Conservation (phyloP, 2,888 invertebrate genomes). For the Balanococcus diminutus region DNA sequence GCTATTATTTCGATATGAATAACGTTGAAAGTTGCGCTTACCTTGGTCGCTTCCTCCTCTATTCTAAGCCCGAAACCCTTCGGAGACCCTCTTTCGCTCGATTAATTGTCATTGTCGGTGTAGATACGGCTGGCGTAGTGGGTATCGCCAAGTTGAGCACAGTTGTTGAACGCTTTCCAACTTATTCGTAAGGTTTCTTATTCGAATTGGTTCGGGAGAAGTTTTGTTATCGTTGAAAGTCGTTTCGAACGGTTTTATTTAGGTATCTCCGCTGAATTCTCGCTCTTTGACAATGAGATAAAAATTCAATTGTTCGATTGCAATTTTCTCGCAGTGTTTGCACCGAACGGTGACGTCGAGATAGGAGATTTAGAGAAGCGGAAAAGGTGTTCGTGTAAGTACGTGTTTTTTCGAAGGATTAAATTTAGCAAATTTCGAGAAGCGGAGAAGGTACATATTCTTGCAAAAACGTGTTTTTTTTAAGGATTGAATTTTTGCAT, state of each 20-base stretch:
- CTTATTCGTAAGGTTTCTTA: not conserved
- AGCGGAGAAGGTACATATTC: too few species aligned
- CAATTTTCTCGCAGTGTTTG: not conserved
- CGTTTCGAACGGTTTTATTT: not conserved
- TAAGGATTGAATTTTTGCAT: too few species aligned
- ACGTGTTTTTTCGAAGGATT: too few species aligned
- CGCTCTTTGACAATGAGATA: not conserved
- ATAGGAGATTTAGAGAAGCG: too few species aligned
- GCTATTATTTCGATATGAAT: slow-evolving; percentile 3
- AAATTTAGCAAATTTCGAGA: too few species aligned
- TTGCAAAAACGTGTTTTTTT: too few species aligned
- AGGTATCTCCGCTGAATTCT: not conserved
- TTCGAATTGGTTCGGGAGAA: not conserved
- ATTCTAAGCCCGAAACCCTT: too few species aligned
- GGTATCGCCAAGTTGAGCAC: not conserved
- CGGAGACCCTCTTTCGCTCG: not conserved
- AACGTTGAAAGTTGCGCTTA: not conserved
- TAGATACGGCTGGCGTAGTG: not conserved
- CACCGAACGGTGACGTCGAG: not conserved
- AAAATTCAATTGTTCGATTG: not conserved
- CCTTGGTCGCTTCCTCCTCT: too few species aligned
- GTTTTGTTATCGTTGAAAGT: not conserved
- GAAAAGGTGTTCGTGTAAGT: too few species aligned
- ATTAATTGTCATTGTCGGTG: not conserved
- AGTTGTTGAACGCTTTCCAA: not conserved